Conservation (phyloP, 1,140 invertebrate genomes). For the Lordiphosa mommai region DNA sequence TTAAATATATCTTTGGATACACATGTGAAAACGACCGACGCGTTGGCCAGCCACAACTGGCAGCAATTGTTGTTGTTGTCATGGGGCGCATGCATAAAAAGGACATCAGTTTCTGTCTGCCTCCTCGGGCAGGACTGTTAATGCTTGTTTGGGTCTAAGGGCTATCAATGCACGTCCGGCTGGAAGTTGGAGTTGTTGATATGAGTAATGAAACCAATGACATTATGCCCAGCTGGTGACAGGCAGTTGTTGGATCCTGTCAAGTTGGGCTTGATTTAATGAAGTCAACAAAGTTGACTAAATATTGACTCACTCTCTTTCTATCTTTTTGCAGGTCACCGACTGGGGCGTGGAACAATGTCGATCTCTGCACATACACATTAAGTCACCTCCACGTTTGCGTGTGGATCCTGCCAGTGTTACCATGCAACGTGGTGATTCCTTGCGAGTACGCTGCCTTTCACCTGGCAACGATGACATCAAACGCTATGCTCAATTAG, state of each 20-base stretch:
- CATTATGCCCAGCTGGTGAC: slow-evolving; percentile 7
- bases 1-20: slow-evolving; percentile 42
- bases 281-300: background rate
- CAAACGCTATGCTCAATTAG: slow-evolving; percentile 82
- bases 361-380: slow-evolving; percentile 84
- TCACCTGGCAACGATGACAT: slow-evolving; percentile 82
- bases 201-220: slow-evolving; percentile 24
- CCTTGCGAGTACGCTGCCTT: slow-evolving; percentile 84
- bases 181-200: slow-evolving; percentile 2
- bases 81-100: slow-evolving; percentile 10
- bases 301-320: background rate
- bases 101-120: slow-evolving; percentile 12
- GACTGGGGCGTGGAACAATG: slow-evolving; percentile 88
- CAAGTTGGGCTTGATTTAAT: slow-evolving; percentile 1
- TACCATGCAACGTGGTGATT: slow-evolving; percentile 83
- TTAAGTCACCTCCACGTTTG: slow-evolving; percentile 85
- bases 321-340: slow-evolving; percentile 80
- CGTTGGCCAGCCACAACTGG: slow-evolving; percentile 5
- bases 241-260: background rate
- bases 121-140: slow-evolving; percentile 9
- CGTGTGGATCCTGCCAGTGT: slow-evolving; percentile 87
- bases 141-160: slow-evolving; percentile 9
- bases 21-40: background rate
- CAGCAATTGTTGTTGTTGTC: slow-evolving; percentile 26
- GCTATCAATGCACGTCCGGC: slow-evolving; percentile 6